Base-by-base conservation (phyloP, 2,113 vertebrate species). In the Hassar affinis region DNA sequence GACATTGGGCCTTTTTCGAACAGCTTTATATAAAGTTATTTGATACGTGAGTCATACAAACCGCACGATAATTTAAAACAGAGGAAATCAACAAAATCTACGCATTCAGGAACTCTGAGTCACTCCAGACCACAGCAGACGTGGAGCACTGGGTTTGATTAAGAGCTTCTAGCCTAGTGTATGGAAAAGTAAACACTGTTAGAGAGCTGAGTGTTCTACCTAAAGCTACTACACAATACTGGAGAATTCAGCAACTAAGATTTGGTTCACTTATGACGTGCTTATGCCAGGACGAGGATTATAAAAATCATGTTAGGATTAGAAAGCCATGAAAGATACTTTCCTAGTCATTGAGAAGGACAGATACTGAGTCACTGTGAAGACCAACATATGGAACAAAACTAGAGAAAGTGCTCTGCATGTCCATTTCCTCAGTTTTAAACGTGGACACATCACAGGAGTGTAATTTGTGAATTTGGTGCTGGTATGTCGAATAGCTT, bases 31-130 rank as follows among this genome's bases (percentile, higher is more conserved):
- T 2, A 74, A 82, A 57, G 18, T 51, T 38, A 5, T n/a, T 25
- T 76, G 61, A 80, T 45, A 25, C 51, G n/a, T 88, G 85, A 88
- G 83, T 86, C 87, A 88, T 30, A 59, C n/a, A 74, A 71, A 51
- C 81, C 71, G 6, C 84, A 77, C 54, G 56, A 35, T 18, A 84
- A 79, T 64, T 83, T 69, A 6, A 86, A 79, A 75, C 86, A 49
- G 84, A 47, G 8, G 74, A 75, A 87, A 85, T 85, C 64, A 75
- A 85, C 74, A 47, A n/a, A 75, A 78, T 59, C 33, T n/a, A 78
- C 47, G 51, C 82, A 51, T 82, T 68, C 64, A 86, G 85, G 78
- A 85, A 85, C 62, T 81, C 78, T 88, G 88, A 88, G 62, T 88
- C 87, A 87, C 80, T 49, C 30, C 9, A 42, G 57, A 52, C 80